Evolutionary conservation across 2,113 vertebrate genomes (phyloP).

Genomic region (Anarhynchus alexandrinus): DNA sequence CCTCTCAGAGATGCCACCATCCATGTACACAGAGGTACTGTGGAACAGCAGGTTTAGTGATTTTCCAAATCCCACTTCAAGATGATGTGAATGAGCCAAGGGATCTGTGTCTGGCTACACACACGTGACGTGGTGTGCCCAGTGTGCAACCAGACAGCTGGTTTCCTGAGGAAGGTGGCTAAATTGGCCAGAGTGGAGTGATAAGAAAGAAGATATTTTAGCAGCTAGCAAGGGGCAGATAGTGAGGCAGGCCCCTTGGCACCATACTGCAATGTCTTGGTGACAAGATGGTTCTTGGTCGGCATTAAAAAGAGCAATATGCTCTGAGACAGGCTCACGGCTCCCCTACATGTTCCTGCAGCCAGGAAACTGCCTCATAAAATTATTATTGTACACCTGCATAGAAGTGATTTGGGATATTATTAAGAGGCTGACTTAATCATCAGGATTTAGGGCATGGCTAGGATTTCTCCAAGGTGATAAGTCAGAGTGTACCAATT

Average conservation of each 20-base stretch:
- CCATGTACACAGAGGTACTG: neutral
- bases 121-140: neutral
- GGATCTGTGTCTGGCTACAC: neutral
- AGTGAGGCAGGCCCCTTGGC: neutral
- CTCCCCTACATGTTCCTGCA: neutral
- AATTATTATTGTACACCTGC: neutral
- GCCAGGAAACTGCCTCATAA: slow-evolving; percentile 18
- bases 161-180: neutral
- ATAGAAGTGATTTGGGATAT: neutral
- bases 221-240: neutral
- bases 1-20: neutral
- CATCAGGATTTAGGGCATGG: slow-evolving; percentile 8
- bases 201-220: neutral
- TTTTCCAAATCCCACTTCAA: neutral
- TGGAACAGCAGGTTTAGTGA: neutral
- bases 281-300: neutral
- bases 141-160: neutral
- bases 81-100: neutral
- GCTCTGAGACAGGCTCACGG: neutral
- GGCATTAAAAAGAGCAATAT: neutral
- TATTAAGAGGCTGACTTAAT: slow-evolving; percentile 26
- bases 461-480: slow-evolving; percentile 17
- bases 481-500: slow-evolving; percentile 26
- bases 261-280: neutral
- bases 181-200: neutral